Conservation (phyloP, 92 coral and sea anemone species). For the Palythoa caribaeorum region DNA sequence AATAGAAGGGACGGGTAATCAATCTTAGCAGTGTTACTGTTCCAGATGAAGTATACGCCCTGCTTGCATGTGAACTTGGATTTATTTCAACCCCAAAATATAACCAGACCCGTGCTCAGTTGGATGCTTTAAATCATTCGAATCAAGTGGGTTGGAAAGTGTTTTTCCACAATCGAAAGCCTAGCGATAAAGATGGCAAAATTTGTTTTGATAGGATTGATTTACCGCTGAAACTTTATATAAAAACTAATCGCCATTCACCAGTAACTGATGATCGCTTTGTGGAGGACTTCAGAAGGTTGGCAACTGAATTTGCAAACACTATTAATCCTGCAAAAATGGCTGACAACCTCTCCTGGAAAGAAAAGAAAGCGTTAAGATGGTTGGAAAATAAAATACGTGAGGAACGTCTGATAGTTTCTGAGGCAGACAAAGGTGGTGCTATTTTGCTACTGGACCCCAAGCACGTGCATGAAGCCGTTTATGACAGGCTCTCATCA, state of each 20-base stretch:
- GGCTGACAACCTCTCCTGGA: background rate
- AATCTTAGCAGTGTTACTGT: conserved; percentile 22
- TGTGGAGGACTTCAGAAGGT: conserved; percentile 4
- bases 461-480: conserved; percentile 6
- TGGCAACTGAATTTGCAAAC: conserved; percentile 12
- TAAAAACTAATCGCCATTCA: background rate
- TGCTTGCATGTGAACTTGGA: background rate
- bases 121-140: conserved; percentile 27
- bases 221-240: background rate
- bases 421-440: background rate
- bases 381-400: background rate
- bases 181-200: background rate
- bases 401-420: no score
- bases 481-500: background rate
- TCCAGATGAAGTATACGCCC: conserved; percentile 22
- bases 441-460: conserved; percentile 12
- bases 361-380: background rate
- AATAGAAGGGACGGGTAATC: background rate
- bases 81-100: conserved; percentile 14
- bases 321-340: background rate
- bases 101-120: conserved; percentile 10
- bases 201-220: background rate
- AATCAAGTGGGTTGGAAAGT: conserved; percentile 41
- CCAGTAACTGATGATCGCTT: conserved; percentile 8
- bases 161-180: conserved; percentile 7